Percentiles rank a stretch among this genome's conserved stretches.
These are phyloP conservation scores for Drosophila gaucha DNA, from an alignment of 2,888 invertebrate genomes.

Conservation along the genomic window DNA sequence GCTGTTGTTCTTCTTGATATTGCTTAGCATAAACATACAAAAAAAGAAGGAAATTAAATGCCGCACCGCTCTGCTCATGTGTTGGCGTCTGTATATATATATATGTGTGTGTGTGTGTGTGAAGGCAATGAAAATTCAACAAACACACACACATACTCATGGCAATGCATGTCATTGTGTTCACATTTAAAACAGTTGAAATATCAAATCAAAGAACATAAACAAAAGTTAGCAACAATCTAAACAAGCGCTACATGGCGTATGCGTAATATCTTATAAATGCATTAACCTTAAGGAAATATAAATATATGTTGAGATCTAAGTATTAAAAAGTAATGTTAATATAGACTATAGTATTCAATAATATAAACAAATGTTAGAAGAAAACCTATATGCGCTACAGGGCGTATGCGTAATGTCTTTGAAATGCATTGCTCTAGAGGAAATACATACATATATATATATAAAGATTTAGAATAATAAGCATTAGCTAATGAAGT, in stretches of 20 bases:
- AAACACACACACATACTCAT: slow-evolving; percentile 13
- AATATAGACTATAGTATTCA: not conserved
- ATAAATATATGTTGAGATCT: not conserved
- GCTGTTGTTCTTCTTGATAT: slow-evolving; percentile 40
- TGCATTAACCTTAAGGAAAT: not conserved
- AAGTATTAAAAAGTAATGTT: too few relatives aligned
- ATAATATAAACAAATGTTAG: not conserved
- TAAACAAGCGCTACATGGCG: slow-evolving; percentile 10
- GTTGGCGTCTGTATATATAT: slow-evolving; percentile 16
- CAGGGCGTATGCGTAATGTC: not conserved
- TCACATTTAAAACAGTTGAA: slow-evolving; percentile 25
- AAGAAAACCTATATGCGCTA: not conserved
- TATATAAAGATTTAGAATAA: too few relatives aligned
- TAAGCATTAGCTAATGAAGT: too few relatives aligned
- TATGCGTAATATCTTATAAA: slow-evolving; percentile 22
- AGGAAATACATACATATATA: not conserved
- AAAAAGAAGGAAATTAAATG: slow-evolving; percentile 49
- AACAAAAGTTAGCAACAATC: not conserved
- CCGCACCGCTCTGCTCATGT: slow-evolving; percentile 39
- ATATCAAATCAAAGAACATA: slow-evolving; percentile 24
- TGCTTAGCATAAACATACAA: slow-evolving; percentile 67
- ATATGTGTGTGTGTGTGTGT: slow-evolving; percentile 20
- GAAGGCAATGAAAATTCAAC: slow-evolving; percentile 9
- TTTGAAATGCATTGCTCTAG: not conserved
- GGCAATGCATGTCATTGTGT: slow-evolving; percentile 37